Evolutionary conservation across 2,113 vertebrate genomes (phyloP), one percentile per base, ranked within the genome.

Genomic region (Loxodonta africana): DNA sequence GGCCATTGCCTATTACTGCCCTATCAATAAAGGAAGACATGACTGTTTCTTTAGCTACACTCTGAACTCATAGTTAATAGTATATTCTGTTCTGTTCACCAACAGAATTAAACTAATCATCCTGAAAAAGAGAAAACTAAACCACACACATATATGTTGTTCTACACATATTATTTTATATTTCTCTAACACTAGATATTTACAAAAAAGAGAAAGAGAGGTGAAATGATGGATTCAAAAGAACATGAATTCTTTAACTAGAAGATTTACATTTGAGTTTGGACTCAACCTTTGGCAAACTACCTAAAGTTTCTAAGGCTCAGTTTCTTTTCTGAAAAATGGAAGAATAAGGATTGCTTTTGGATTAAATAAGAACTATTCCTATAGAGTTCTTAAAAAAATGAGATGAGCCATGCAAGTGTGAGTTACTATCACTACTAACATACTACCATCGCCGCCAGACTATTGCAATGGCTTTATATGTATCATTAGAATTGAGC

Each of bases 91-190:
- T 23, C 53, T 92, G 30, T 95, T 88, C 21, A 62, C 1, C 0
- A 10, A 88, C 20, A 76, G 51, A 93, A 88, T 67, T 63, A 82
- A 93, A 51, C 8, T 73, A 87, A 84, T 41, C 63, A 28, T 62
- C 95, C 92, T 90, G 7, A 69, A 89, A 95, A 97, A 44, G 2
- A 77, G 18, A 87, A 83, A 93, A 69, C 2, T 33, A 92, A 91
- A 44, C 26, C 5, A n/a, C 20, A 21, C 44, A 46, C 4, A 57
- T 6, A 78, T 21, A 73, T 30, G 67, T 81, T n/a, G 53, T 18
- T 37, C 14, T 83, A 57, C 37, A 93, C 1, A 81, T 65, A 48
- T 44, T 84, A 88, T 94, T 83, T 94, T 83, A 63, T 74, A 62
- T 73, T 73, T 84, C 2, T 57, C 88, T 73, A 84, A 7, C 7